phyloP scores from a whole-genome alignment of 2,797 vertebrate species.

The Schizothorax lantsangensis region DNA sequence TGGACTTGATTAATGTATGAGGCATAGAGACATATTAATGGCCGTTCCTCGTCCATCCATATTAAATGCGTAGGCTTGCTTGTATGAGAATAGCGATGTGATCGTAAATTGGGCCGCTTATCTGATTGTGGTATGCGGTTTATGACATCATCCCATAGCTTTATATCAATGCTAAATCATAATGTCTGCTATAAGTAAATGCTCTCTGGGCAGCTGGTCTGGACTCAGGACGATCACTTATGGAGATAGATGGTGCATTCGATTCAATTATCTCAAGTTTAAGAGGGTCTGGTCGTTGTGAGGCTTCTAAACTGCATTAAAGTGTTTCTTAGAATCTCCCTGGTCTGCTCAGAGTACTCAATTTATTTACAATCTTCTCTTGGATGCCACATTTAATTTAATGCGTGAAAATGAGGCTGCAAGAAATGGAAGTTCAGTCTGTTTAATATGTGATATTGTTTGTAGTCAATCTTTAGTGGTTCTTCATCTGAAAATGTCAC shows the following conservation, averaged over 20 bases:
- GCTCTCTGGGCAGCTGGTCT: conserved; percentile 10
- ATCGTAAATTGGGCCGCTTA: conserved; percentile 67
- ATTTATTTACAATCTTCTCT: conserved; percentile 1
- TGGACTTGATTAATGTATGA: not conserved
- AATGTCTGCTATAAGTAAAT: conserved; percentile 61
- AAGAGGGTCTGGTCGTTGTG: conserved; percentile 7
- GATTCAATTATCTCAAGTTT: conserved; percentile 31
- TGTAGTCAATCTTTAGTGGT: not conserved
- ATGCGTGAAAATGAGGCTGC: not conserved
- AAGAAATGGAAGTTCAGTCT: not conserved
- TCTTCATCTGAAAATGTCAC: not conserved
- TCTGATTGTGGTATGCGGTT: conserved; percentile 72
- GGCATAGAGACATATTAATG: conserved; percentile 36
- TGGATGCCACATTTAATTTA: conserved; percentile 10
- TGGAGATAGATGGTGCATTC: conserved; percentile 29
- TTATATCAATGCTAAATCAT: conserved; percentile 70
- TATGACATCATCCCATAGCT: conserved; percentile 64
- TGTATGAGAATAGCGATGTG: conserved; percentile 52
- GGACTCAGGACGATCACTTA: conserved; percentile 16
- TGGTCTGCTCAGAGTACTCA: not conserved
- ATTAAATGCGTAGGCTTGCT: conserved; percentile 64
- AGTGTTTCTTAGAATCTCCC: not conserved
- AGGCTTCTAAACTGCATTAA: conserved; percentile 19
- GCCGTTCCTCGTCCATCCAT: not conserved
- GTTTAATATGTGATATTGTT: not conserved